Conservation (phyloP, 2,113 vertebrate species). For the Galeopterus variegatus region DNA sequence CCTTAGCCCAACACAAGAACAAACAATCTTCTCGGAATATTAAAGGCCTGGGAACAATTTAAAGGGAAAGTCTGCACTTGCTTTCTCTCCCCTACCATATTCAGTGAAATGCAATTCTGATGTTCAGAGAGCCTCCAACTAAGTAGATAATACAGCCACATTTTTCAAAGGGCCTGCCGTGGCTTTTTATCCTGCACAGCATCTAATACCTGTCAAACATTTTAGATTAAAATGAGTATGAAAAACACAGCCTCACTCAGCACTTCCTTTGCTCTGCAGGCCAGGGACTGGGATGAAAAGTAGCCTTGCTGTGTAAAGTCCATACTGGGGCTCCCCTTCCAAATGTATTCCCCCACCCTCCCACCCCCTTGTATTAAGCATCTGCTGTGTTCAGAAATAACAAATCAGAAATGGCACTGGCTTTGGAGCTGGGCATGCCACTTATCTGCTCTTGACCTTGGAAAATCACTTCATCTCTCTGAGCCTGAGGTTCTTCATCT, state of each 20-base stretch:
- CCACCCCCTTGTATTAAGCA: neutral
- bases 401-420: neutral
- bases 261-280: conserved; percentile 45
- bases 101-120: conserved; percentile 70
- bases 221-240: conserved; percentile 74
- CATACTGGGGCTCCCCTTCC: neutral
- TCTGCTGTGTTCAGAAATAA: conserved; percentile 9
- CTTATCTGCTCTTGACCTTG: conserved; percentile 16
- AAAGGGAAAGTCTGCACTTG: conserved; percentile 61
- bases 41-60: conserved; percentile 66
- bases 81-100: conserved; percentile 44
- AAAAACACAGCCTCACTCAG: conserved; percentile 62
- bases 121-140: conserved; percentile 45
- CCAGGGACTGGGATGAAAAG: conserved; percentile 11
- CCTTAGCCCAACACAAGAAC: conserved; percentile 25
- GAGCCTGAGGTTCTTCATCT: conserved; percentile 33
- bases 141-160: conserved; percentile 69
- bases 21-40: conserved; percentile 71
- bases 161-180: conserved; percentile 73
- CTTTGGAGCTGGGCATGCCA: neutral
- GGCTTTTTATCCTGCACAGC: conserved; percentile 68
- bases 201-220: conserved; percentile 78
- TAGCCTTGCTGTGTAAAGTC: conserved; percentile 12
- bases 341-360: accelerated
- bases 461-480: neutral